Percentiles rank a stretch among this genome's conserved stretches.
phyloP scores from a whole-genome alignment of 2,113 vertebrate species.

The zebrafish (Danio rerio) region GRCz12tu NC_133198.1:36836501-36837000 shows the following conservation, averaged over 20 bases:
- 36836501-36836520: too few species aligned
- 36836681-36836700: background rate
- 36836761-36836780: background rate
- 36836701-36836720: background rate
- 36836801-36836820: background rate
- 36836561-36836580: too few species aligned
- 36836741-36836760: background rate
- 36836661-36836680: background rate
- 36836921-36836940: slow-evolving; percentile 77
- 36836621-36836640: background rate
- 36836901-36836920: slow-evolving; percentile 81
- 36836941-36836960: slow-evolving; percentile 83
- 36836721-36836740: slow-evolving; percentile 3
- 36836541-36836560: too few species aligned
- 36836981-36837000: slow-evolving; percentile 39
- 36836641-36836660: background rate
- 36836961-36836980: background rate
- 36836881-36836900: slow-evolving; percentile 38
- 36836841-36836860: slow-evolving; percentile 23
- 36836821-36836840: slow-evolving; percentile 3
- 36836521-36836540: too few species aligned
- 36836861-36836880: slow-evolving; percentile 18
- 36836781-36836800: slow-evolving; percentile 13
- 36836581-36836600: too few species aligned
- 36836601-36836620: too few species aligned